Evolutionary conservation across 2,113 vertebrate species (phyloP).

Genomic region (Miniopterus natalensis): DNA sequence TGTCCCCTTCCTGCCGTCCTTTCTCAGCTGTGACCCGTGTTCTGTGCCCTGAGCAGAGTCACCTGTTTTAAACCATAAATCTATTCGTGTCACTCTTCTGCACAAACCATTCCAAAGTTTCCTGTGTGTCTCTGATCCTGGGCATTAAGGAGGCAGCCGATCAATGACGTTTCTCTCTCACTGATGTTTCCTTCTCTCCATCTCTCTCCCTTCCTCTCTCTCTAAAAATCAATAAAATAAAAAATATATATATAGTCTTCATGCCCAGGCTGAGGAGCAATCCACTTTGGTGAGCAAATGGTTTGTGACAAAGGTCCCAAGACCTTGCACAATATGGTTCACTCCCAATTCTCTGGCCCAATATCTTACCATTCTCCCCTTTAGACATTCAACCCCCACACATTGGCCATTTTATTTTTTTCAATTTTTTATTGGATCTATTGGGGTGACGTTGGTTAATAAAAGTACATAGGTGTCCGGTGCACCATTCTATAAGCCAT

Average conservation of each 20-base stretch:
- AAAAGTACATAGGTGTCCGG: no score
- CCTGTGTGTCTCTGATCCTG: not conserved
- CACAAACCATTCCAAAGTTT: not conserved
- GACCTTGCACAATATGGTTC: not conserved
- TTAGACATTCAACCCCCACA: not conserved
- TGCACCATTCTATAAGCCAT: no score
- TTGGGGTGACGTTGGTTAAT: no score
- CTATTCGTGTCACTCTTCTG: not conserved
- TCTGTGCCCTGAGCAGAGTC: not conserved
- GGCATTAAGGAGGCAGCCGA: no score
- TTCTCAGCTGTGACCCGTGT: not conserved
- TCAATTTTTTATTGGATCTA: not conserved
- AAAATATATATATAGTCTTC: not conserved
- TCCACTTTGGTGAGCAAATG: not conserved
- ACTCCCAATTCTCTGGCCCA: not conserved
- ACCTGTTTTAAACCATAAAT: not conserved
- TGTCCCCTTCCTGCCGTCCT: not conserved
- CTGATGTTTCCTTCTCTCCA: no score
- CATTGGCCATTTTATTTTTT: not conserved
- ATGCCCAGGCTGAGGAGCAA: not conserved
- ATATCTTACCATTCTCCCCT: not conserved
- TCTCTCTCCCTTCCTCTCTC: no score
- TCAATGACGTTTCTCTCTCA: no score
- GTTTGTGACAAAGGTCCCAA: not conserved
- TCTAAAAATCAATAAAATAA: no score